Base-by-base conservation (phyloP, 2,113 vertebrate species). In the Mustela nigripes region DNA sequence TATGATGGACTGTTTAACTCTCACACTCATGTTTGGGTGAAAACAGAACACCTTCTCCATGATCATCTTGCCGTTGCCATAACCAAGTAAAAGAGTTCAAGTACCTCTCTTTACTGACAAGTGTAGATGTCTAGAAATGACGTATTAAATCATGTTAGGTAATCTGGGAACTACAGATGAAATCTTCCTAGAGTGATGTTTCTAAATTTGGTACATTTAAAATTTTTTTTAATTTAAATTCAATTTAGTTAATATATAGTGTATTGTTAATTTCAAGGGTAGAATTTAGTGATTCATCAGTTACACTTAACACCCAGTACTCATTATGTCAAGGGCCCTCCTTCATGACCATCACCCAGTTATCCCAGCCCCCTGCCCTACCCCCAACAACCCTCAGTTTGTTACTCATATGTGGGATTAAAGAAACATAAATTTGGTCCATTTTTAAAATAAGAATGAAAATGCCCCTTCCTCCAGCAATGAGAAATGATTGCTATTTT, bases 111-210 rank as follows among this genome's bases (percentile, higher is more conserved):
- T 31, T 79, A 39, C 48, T 71, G n/a, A 67, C 11, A 45, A 76
- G 24, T 76, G 0, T 58, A 53, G 2, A 22, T 31, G n/a, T 87
- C 18, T 93, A 53, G 53, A 88, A 81, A 81, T 63, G 69, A 90
- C 81, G 28, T 85, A 91, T 96, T 83, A 94, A 86, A 92, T 69
- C 28, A 2, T 62, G 81, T 53, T 67, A 58, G 71, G 71, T 16
- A 53, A 33, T 85, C 28, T 7, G 15, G 3, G 14, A 89, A 39
- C 18, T 79, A 48, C 19, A 69, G 31, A 48, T 48, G 33, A 22
- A 36, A 69, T 31, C 9, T 79, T 86, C 86, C 87, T 67, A 93
- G 48, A 80, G 67, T 53, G 42, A 69, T 5, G 60, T 60, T 96
- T 90, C 3, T 36, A 86, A 93, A 89, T 69, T 19, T 95, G 76